These are phyloP conservation scores for Brachionus koreanus DNA, from an alignment of 1,140 invertebrate species.

Conservation along the genomic window DNA sequence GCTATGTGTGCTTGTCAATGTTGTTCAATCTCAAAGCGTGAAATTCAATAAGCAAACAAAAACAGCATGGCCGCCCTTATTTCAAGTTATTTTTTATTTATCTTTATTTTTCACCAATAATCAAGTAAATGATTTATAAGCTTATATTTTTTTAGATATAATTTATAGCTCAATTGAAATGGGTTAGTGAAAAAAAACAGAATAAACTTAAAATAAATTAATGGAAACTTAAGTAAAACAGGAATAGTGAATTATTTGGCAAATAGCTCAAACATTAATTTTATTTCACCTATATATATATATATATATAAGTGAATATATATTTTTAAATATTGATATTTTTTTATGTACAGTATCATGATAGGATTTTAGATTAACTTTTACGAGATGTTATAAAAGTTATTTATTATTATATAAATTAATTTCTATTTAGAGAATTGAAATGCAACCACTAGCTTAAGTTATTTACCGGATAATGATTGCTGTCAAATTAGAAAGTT, in stretches of 20 bases:
- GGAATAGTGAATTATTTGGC: neutral
- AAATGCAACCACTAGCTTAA: neutral
- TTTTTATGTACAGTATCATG: conserved; percentile 6
- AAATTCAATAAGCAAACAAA: neutral
- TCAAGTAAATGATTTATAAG: conserved; percentile 19
- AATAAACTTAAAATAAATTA: neutral
- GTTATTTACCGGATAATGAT: conserved; percentile 12
- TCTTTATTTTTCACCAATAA: neutral
- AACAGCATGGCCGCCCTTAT: neutral
- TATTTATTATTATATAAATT: conserved; percentile 27
- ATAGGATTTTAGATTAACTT: neutral
- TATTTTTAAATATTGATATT: neutral
- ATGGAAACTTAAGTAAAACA: neutral
- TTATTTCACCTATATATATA: neutral
- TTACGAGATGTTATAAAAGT: neutral
- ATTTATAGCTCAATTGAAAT: conserved; percentile 28
- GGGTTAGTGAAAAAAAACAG: neutral
- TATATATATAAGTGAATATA: too few relatives aligned
- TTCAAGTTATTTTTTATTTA: neutral
- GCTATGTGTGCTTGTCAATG: neutral
- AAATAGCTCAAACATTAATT: conserved; percentile 2
- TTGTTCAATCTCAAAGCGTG: neutral
- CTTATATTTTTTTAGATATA: neutral
- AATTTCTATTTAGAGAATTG: conserved; percentile 16
- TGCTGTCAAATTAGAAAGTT: conserved; percentile 15